Evolutionary conservation across 2,797 vertebrate species (phyloP).

Genomic region (Trematomus bernacchii): DNA sequence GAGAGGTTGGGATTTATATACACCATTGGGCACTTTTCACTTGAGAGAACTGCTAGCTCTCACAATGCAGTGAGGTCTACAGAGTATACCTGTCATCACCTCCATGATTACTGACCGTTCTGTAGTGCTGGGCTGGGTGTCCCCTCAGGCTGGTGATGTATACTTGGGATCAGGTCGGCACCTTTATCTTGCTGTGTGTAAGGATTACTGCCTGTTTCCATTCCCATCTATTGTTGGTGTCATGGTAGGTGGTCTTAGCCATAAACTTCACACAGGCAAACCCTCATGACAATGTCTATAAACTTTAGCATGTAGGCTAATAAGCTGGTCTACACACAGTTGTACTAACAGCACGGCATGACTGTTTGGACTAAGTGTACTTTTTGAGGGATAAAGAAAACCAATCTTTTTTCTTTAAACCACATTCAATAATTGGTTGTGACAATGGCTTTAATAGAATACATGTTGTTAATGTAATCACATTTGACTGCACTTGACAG

Average conservation of each 20-base stretch:
- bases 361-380: background rate
- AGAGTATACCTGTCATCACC: conserved; percentile 6
- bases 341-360: background rate
- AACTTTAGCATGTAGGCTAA: background rate
- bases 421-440: background rate
- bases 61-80: conserved; percentile 3
- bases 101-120: conserved; percentile 2
- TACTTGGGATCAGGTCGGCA: background rate
- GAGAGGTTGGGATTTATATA: conserved; percentile 3
- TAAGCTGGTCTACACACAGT: background rate
- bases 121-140: background rate
- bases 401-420: background rate
- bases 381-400: background rate
- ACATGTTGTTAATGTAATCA: background rate
- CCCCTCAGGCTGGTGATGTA: conserved; percentile 2
- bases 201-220: conserved; percentile 17
- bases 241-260: too few species aligned
- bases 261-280: background rate
- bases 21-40: background rate
- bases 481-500: background rate
- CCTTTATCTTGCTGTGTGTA: background rate
- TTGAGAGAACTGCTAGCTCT: conserved; percentile 9
- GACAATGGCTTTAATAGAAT: background rate
- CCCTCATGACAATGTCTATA: background rate
- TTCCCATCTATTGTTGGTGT: conserved; percentile 4